Base-by-base conservation (phyloP, 2,888 invertebrate genomes). In the Gibbula magus region DNA sequence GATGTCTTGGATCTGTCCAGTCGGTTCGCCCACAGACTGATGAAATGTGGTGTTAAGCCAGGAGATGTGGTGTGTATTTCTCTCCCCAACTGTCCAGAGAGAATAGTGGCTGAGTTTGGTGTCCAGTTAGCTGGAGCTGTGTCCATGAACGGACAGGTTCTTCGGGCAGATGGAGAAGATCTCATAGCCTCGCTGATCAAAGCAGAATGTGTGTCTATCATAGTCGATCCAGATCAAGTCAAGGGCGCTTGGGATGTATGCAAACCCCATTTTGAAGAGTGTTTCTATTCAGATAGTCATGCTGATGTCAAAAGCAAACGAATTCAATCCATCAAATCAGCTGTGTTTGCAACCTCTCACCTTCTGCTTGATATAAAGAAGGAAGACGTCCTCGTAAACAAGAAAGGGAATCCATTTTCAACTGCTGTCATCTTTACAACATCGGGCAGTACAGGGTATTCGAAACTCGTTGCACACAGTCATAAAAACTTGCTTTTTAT, bases 371-470 rank as follows among this genome's bases (percentile, higher is more conserved):
- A 45, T 45, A 4, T 45, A 45, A 61, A 25, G 18, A 22, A 25
- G 25, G 61, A 61, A 61, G 29, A 61, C 18, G 18, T 25, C 10
- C 29, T 29, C 13, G 29, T 61, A 25, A n/a, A 61, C 7, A n/a
- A 61, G 29, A 61, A 10, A 18, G 25, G 25, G 61, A n/a, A 61
- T 52, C 52, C 82, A 0, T 52, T 74, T 13, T 82, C 81, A 20
- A 22, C 79, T 16, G 82, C 81, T 2, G 76, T 78, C 10, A 70
- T 84, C 13, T 79, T 81, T 77, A 82, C 84, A 20, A 82, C 84
- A n/a, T 84, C 84, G 2, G 84, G 84, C 16, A 81, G 81, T 53
- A 82, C 84, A 4, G 84, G 84, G 8, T 84, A 79, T 56, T 80
- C 82, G 10, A 84, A 84, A 45, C 81, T 84, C 22, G 82, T 82